Base-by-base conservation (phyloP, 2,113 vertebrate species). In the Struthidea cinerea region DNA sequence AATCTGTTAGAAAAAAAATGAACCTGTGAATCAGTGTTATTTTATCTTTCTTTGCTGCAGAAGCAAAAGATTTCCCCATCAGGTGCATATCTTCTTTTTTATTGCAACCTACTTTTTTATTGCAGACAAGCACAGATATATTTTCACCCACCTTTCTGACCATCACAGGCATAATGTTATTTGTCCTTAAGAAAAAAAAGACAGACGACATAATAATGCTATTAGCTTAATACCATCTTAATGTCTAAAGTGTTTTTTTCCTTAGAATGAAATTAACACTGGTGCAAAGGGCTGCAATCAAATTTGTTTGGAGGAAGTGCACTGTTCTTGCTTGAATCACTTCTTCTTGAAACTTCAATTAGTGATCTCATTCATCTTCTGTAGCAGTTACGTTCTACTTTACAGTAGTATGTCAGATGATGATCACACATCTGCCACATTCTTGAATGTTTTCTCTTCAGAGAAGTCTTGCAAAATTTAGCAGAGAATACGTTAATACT, bases 221-320 rank as follows among this genome's bases (percentile, higher is more conserved):
- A 81, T 94, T 95, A 95, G n/a, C 64, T 93, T 92, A 95, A 90
- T 94, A 78, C 41, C 41, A 53, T 81, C 87, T 80, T 88, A 84
- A 86, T 71, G 83, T n/a, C 63, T 81, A 78, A 80, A 90, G 60
- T 52, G 57, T 0, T 53, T 79, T 49, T 82, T 64, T 61, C 32
- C 42, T 88, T 84, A 60, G 20, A 71, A 91, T 90, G 37, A 93
- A 86, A 93, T 94, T 88, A 85, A 71, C 22, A 49, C 9, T 3
- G 1, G 47, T 78, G 39, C 35, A 84, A 95, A 93, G 30, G 46
- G 42, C 50, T 85, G 17, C 55, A 92, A 75, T 89, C 60, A 74
- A 63, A 93, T 93, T 86, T 11, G 1, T 84, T 84, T 61, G 30
- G 52, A 81, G 57, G 57, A 95, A 84, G 49, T 47, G 49, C 28